phyloP scores from a whole-genome alignment of 1,140 invertebrate genomes.

The Cataglyphis hispanica region DNA sequence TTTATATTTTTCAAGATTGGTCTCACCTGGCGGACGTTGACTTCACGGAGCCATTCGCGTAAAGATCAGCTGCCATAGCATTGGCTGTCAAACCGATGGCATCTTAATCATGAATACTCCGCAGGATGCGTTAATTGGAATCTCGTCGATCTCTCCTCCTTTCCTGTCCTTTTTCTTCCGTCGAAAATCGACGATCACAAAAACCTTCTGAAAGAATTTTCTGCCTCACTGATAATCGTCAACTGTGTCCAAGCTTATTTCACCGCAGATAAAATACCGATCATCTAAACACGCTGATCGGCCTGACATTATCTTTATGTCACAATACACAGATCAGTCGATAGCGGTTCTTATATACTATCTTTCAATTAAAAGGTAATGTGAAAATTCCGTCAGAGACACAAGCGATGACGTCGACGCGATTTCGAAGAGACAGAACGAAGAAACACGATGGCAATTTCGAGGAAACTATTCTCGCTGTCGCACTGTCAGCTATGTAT shows the following conservation, averaged over 20 bases:
- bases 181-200: background rate
- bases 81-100: slow-evolving; percentile 35
- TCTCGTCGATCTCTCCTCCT: background rate
- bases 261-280: slow-evolving; percentile 42
- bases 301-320: slow-evolving; percentile 11
- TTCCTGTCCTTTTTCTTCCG: background rate
- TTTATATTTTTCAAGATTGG: slow-evolving; percentile 7
- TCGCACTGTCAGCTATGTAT: slow-evolving; percentile 29
- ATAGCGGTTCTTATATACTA: background rate
- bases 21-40: slow-evolving; percentile 78
- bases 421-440: slow-evolving; percentile 12
- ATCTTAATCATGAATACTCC: slow-evolving; percentile 20
- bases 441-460: background rate
- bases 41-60: slow-evolving; percentile 80
- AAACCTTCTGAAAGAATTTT: background rate
- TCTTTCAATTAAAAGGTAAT: background rate
- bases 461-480: slow-evolving; percentile 51
- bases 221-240: slow-evolving; percentile 56
- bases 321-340: slow-evolving; percentile 4
- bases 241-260: slow-evolving; percentile 54
- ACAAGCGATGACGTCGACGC: background rate
- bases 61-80: slow-evolving; percentile 83
- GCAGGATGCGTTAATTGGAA: background rate
- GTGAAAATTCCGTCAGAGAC: background rate
- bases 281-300: slow-evolving; percentile 6